phyloP scores from a whole-genome alignment of 1,140 invertebrate genomes.

The Drosophila sproati region DNA sequence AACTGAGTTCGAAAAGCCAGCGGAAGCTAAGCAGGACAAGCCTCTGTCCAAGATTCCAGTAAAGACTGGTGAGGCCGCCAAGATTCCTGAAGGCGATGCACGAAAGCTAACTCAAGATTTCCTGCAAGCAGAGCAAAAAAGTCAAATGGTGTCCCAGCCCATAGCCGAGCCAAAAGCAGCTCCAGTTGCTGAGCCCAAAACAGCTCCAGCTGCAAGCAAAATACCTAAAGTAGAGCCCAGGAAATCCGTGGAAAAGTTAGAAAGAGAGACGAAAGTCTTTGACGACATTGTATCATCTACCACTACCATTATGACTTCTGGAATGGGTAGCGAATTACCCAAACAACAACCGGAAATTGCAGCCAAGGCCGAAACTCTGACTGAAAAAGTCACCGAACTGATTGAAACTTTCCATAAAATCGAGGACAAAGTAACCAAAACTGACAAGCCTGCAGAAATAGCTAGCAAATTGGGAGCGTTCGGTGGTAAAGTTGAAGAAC shows the following conservation, averaged over 20 bases:
- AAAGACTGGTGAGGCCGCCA: slow-evolving; percentile 39
- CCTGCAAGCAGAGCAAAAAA: slow-evolving; percentile 60
- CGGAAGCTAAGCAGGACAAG: slow-evolving; percentile 56
- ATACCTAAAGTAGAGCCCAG: slow-evolving; percentile 73
- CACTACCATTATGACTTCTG: slow-evolving; percentile 65
- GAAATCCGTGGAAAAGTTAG: slow-evolving; percentile 60
- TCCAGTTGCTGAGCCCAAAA: slow-evolving; percentile 41
- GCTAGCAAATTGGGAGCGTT: slow-evolving; percentile 31
- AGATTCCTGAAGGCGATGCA: slow-evolving; percentile 52
- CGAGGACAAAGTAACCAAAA: slow-evolving; percentile 58
- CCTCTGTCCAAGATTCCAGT: slow-evolving; percentile 70
- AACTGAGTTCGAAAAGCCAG: slow-evolving; percentile 46
- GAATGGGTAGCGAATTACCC: slow-evolving; percentile 40
- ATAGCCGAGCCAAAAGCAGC: neutral
- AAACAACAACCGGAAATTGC: slow-evolving; percentile 51
- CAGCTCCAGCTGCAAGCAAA: slow-evolving; percentile 62
- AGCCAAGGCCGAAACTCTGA: slow-evolving; percentile 60
- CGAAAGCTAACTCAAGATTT: slow-evolving; percentile 75
- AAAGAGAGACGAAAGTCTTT: slow-evolving; percentile 54
- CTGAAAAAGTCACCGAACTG: slow-evolving; percentile 62
- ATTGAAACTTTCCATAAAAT: slow-evolving; percentile 70
- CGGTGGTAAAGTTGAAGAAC: slow-evolving; percentile 35
- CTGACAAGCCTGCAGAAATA: slow-evolving; percentile 50
- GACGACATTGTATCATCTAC: slow-evolving; percentile 63
- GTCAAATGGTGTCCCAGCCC: slow-evolving; percentile 25